These are phyloP conservation scores for Lysiphlebus fabarum DNA, from an alignment of 1,140 invertebrate genomes.

Conservation along the genomic window DNA sequence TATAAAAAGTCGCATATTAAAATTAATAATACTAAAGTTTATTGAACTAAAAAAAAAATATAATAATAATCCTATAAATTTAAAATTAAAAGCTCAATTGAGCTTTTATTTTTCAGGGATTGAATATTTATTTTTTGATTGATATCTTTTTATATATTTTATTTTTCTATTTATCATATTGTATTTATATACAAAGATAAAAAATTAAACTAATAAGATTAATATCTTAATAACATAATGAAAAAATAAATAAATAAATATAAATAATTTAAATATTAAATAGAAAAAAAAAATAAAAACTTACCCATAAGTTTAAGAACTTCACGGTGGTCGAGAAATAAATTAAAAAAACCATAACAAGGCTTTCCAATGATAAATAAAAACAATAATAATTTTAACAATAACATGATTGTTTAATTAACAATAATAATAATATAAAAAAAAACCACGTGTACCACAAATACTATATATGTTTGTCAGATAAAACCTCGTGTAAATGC, in stretches of 20 bases:
- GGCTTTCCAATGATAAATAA: constrained; percentile 37
- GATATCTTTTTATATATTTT: too few relatives aligned
- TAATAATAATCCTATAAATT: too few relatives aligned
- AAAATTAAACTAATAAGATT: neutral
- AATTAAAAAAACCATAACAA: constrained; percentile 48
- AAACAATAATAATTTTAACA: constrained; percentile 36
- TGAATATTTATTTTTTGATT: too few relatives aligned
- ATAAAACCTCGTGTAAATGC: constrained; percentile 7
- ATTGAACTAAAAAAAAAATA: too few relatives aligned
- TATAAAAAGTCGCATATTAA: too few relatives aligned
- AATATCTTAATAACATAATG: too few relatives aligned
- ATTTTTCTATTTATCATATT: too few relatives aligned
- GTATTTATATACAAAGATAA: neutral
- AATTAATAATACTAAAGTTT: too few relatives aligned
- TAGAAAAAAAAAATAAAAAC: constrained; percentile 24
- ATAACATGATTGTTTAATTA: constrained; percentile 28
- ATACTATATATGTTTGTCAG: constrained; percentile 7
- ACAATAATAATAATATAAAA: neutral
- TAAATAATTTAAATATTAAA: constrained; percentile 10
- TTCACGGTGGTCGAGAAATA: constrained; percentile 51
- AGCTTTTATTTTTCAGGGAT: too few relatives aligned
- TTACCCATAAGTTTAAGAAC: constrained; percentile 53
- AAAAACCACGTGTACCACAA: constrained; percentile 30
- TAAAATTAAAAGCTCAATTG: too few relatives aligned
- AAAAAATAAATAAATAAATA: too few relatives aligned